Conservation (phyloP, 2,113 vertebrate species). For the Saccopteryx bilineata region DNA sequence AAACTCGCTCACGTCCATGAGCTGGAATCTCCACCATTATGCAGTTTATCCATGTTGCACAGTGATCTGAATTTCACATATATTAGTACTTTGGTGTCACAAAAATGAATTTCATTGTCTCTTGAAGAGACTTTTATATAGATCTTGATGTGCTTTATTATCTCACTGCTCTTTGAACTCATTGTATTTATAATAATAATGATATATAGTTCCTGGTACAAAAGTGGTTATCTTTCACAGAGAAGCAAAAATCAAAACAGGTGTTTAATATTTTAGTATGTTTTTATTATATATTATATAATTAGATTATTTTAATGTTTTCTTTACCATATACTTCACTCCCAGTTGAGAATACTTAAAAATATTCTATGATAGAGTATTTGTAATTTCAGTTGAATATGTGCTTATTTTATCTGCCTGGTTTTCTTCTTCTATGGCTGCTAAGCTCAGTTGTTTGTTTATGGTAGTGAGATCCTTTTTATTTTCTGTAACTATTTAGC, state of each 20-base stretch:
- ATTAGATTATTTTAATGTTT: background rate
- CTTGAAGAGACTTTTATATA: background rate
- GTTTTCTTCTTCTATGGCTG: background rate
- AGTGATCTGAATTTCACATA: background rate
- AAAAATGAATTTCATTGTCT: background rate
- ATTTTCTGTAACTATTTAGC: background rate
- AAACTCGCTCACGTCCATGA: no score
- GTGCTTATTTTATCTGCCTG: background rate
- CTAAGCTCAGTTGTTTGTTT: background rate
- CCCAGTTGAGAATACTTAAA: background rate
- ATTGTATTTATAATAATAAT: background rate
- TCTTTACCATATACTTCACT: background rate
- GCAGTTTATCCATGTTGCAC: background rate
- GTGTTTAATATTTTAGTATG: background rate
- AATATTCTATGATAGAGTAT: background rate
- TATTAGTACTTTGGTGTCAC: background rate
- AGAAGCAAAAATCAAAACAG: background rate
- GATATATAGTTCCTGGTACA: background rate
- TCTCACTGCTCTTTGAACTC: background rate
- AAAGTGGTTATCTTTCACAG: background rate
- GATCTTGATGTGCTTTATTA: background rate
- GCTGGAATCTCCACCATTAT: background rate
- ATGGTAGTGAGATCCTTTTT: background rate
- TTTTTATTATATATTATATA: background rate
- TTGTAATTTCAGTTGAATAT: background rate